Conservation (phyloP, 2,888 invertebrate species). For the Chalcosyrphus nemorum region DNA sequence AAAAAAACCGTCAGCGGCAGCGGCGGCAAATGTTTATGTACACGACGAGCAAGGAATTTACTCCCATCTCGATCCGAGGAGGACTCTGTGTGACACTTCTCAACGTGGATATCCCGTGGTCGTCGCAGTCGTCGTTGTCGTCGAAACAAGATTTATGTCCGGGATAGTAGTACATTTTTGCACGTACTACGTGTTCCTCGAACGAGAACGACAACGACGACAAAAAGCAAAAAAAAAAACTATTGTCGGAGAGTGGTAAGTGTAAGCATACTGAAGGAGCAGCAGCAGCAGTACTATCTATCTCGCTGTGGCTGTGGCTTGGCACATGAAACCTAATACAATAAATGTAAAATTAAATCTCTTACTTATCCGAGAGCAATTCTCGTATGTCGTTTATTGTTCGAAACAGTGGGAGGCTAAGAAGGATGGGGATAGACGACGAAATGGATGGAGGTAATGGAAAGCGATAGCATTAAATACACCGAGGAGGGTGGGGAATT, state of each 20-base stretch:
- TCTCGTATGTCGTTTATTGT: conserved; percentile 40
- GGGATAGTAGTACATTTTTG: conserved; percentile 63
- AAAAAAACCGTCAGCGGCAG: conserved; percentile 7
- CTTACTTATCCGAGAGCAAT: conserved; percentile 66
- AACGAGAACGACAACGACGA: not conserved
- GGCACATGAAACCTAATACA: conserved; percentile 67
- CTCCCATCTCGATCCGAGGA: conserved; percentile 27
- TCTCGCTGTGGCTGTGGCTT: conserved; percentile 31
- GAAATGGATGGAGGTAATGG: conserved; percentile 11
- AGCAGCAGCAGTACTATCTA: conserved; percentile 3
- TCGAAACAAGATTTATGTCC: conserved; percentile 72
- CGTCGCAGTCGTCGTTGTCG: conserved; percentile 64
- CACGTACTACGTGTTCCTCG: conserved; percentile 54
- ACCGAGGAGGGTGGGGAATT: not conserved
- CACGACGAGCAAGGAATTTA: conserved; percentile 54
- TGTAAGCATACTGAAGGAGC: conserved; percentile 8
- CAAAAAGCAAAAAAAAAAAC: not conserved
- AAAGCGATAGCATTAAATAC: conserved; percentile 1
- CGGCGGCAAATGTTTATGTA: conserved; percentile 57
- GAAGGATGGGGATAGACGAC: not conserved
- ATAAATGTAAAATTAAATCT: conserved; percentile 73
- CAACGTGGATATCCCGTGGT: conserved; percentile 58
- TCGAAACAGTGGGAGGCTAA: not conserved
- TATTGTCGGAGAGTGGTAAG: conserved; percentile 3
- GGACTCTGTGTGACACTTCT: conserved; percentile 47